Evolutionary conservation across 1,140 invertebrate species (phyloP).

Genomic region (Drosophila virilis): DNA sequence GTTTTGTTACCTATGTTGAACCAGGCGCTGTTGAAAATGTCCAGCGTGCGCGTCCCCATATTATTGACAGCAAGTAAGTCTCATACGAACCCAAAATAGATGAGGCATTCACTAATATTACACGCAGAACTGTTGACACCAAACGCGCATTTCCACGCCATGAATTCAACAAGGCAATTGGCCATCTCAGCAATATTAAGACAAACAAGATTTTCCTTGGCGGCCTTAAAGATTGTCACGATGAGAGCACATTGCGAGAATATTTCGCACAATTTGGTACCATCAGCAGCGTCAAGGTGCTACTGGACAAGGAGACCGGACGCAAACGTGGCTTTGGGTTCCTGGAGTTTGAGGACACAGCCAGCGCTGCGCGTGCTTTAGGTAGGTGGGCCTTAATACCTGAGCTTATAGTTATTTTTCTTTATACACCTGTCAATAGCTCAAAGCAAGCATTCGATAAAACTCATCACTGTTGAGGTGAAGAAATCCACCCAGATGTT

Average conservation of each 20-base stretch:
- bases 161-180: slow-evolving; percentile 94
- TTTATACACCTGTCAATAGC: slow-evolving; percentile 83
- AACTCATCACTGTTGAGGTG: slow-evolving; percentile 90
- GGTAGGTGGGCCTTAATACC: slow-evolving; percentile 18
- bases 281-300: slow-evolving; percentile 92
- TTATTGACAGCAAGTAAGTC: slow-evolving; percentile 83
- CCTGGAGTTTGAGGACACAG: slow-evolving; percentile 96
- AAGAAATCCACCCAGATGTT: slow-evolving; percentile 91
- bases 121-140: slow-evolving; percentile 93
- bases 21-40: slow-evolving; percentile 59
- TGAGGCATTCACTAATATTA: background rate
- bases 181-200: slow-evolving; percentile 89
- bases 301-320: slow-evolving; percentile 95
- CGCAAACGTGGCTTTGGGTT: slow-evolving; percentile 97
- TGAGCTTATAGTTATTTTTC: slow-evolving; percentile 10
- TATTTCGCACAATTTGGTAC: slow-evolving; percentile 94
- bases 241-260: slow-evolving; percentile 92
- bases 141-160: slow-evolving; percentile 97
- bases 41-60: slow-evolving; percentile 55
- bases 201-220: slow-evolving; percentile 98
- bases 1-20: slow-evolving; percentile 60
- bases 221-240: slow-evolving; percentile 94
- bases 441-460: slow-evolving; percentile 89
- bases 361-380: slow-evolving; percentile 49
- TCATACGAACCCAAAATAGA: no score